These are phyloP conservation scores for Stratiolaelaps scimitus DNA, from an alignment of 1,140 invertebrate genomes.

Conservation along the genomic window DNA sequence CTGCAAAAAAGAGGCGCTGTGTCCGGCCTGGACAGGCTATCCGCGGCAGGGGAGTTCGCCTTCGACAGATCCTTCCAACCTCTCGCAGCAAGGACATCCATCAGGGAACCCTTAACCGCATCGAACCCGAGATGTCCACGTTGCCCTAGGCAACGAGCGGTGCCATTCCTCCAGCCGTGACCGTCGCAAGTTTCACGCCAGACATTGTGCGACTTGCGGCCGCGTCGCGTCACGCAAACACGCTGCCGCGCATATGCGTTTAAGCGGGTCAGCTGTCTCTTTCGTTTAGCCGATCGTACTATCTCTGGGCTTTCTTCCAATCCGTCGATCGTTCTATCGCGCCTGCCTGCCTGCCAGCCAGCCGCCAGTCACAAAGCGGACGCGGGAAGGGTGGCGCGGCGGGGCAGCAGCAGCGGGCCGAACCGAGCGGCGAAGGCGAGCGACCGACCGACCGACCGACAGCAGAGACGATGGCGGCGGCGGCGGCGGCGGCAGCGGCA, in stretches of 20 bases:
- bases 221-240: neutral
- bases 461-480: conserved; percentile 1
- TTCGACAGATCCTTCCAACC: conserved; percentile 28
- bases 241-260: neutral
- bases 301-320: conserved; percentile 28
- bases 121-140: neutral
- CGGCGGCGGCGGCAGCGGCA: neutral
- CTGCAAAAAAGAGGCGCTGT: conserved; percentile 27
- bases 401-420: neutral
- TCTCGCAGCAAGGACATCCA: conserved; percentile 29
- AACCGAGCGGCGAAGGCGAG: neutral
- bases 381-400: conserved; percentile 27
- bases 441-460: neutral
- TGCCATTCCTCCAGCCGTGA: no score
- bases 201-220: no score
- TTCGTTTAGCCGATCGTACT: conserved; percentile 16
- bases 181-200: no score
- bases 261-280: conserved; percentile 28
- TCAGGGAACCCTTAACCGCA: conserved; percentile 24
- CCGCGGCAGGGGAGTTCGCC: conserved; percentile 28
- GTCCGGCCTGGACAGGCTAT: conserved; percentile 26
- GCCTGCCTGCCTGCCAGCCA: neutral
- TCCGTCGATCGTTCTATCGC: conserved; percentile 27
- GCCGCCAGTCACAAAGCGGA: conserved; percentile 28
- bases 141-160: neutral